Percentiles rank a stretch among this genome's conserved stretches.
These are phyloP conservation scores for Synanceia verrucosa DNA, from an alignment of 2,797 vertebrate species.

Conservation along the genomic window DNA sequence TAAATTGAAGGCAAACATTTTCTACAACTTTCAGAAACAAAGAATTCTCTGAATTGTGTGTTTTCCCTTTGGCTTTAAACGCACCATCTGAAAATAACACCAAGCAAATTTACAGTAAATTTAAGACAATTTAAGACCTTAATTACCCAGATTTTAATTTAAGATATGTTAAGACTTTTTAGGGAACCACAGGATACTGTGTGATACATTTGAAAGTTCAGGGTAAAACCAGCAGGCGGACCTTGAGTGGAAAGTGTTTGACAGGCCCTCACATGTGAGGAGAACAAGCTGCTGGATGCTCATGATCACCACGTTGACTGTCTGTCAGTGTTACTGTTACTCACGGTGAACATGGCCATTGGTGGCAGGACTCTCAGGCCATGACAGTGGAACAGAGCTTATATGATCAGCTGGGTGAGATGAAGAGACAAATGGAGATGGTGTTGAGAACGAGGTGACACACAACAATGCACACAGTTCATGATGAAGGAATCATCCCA, in stretches of 20 bases:
- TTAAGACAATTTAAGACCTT: no score
- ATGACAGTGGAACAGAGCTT: constrained; percentile 62
- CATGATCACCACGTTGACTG: no score
- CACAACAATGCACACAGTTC: constrained; percentile 11
- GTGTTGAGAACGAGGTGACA: constrained; percentile 36
- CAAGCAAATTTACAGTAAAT: no score
- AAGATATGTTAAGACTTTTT: no score
- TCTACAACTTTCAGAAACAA: no score
- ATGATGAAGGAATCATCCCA: not conserved
- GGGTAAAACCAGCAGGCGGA: not conserved
- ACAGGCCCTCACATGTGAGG: not conserved
- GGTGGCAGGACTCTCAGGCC: constrained; percentile 68
- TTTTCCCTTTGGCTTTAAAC: no score
- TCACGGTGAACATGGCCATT: constrained; percentile 67
- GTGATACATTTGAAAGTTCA: not conserved
- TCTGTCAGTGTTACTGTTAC: constrained; percentile 54
- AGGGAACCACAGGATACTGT: no score
- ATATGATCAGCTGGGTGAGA: constrained; percentile 73
- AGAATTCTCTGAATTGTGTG: no score
- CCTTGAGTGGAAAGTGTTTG: not conserved
- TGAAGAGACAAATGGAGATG: constrained; percentile 54
- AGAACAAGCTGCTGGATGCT: no score
- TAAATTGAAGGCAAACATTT: no score
- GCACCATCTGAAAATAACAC: no score
- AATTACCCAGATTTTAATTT: no score